phyloP scores from a whole-genome alignment of 1,140 invertebrate genomes.

The Panagrolaimus sp. region DNA sequence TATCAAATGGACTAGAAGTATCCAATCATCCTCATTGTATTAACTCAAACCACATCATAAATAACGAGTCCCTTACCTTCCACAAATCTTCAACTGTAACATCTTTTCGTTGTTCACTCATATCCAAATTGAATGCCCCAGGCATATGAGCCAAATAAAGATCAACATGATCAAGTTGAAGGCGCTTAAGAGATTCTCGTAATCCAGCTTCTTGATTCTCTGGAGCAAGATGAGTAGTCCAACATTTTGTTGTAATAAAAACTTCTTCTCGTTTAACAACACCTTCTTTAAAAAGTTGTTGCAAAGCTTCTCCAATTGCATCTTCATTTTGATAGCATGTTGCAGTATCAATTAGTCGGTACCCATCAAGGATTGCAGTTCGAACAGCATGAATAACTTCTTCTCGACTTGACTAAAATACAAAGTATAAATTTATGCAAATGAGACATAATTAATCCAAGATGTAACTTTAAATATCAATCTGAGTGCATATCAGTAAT shows the following conservation, averaged over 20 bases:
- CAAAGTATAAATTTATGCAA: constrained; percentile 10
- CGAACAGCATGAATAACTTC: constrained; percentile 65
- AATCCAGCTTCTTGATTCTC: constrained; percentile 11
- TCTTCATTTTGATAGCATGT: neutral
- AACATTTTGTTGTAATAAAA: constrained; percentile 6
- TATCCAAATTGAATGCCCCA: neutral
- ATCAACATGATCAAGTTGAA: constrained; percentile 15
- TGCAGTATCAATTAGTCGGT: neutral
- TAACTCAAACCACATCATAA: neutral
- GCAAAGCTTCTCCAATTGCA: neutral
- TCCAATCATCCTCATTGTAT: too few relatives aligned
- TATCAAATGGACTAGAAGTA: too few relatives aligned
- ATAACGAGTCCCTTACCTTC: constrained; percentile 22
- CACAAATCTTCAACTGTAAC: neutral
- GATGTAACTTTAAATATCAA: too few relatives aligned
- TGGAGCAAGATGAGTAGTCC: neutral
- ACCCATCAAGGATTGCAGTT: neutral
- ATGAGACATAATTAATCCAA: too few relatives aligned
- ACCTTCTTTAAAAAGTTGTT: neutral
- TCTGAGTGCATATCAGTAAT: too few relatives aligned
- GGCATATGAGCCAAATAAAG: constrained; percentile 11
- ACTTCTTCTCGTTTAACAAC: constrained; percentile 15
- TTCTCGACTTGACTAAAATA: constrained; percentile 67
- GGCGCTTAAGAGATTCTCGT: neutral
- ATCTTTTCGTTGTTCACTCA: neutral